These are phyloP conservation scores for Cerastis rubricosa DNA, from an alignment of 2,888 invertebrate genomes.

Conservation along the genomic window DNA sequence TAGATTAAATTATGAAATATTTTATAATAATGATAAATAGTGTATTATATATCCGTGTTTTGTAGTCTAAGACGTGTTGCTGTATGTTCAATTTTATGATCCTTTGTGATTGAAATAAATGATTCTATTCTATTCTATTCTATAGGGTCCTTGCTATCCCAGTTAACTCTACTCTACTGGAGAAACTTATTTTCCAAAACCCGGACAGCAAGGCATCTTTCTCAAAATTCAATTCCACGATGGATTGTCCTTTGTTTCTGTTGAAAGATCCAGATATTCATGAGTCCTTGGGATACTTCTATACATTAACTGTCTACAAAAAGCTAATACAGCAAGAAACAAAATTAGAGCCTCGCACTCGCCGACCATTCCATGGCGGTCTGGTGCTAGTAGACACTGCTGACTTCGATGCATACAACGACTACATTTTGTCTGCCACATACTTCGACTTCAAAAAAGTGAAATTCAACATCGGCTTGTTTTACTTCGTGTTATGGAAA, in stretches of 20 bases:
- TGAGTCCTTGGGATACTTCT: slow-evolving; percentile 76
- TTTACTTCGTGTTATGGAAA: slow-evolving; percentile 76
- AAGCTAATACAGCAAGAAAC: slow-evolving; percentile 63
- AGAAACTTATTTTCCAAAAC: slow-evolving; percentile 65
- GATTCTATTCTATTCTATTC: too few relatives aligned
- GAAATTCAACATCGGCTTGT: slow-evolving; percentile 73
- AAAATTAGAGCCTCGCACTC: slow-evolving; percentile 72
- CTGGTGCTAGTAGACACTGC: slow-evolving; percentile 71
- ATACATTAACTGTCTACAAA: slow-evolving; percentile 75
- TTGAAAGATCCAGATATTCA: slow-evolving; percentile 69
- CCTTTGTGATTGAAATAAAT: too few relatives aligned
- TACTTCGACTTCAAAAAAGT: slow-evolving; percentile 75
- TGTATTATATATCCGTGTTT: too few relatives aligned
- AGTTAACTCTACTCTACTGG: too few relatives aligned
- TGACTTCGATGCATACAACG: slow-evolving; percentile 76
- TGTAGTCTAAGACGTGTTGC: too few relatives aligned
- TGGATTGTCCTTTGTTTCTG: slow-evolving; percentile 75
- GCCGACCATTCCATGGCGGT: slow-evolving; percentile 72
- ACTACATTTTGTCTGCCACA: slow-evolving; percentile 75
- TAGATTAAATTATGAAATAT: too few relatives aligned
- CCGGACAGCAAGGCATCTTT: slow-evolving; percentile 7
- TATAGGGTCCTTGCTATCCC: too few relatives aligned
- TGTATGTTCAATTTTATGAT: too few relatives aligned
- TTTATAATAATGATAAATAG: too few relatives aligned
- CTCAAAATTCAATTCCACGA: slow-evolving; percentile 70